phyloP scores from a whole-genome alignment of 2,888 invertebrate genomes.

The Rhingia campestris region DNA sequence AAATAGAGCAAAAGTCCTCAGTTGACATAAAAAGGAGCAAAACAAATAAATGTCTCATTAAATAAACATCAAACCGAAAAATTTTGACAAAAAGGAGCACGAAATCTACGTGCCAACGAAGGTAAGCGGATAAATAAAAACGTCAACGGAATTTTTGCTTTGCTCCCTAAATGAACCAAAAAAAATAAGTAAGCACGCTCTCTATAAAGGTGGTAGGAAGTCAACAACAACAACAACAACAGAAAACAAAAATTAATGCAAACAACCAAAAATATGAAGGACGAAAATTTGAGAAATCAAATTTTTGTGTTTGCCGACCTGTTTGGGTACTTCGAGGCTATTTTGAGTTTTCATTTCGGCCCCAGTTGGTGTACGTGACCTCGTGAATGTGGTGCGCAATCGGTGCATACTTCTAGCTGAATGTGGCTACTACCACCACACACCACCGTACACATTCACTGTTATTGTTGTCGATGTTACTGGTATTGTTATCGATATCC shows the following conservation, averaged over 20 bases:
- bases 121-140: conserved; percentile 14
- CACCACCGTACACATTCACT: conserved; percentile 45
- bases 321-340: conserved; percentile 94
- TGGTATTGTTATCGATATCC: conserved; percentile 8
- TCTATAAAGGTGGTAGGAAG: background rate
- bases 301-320: conserved; percentile 82
- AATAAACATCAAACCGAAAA: conserved; percentile 38
- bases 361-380: conserved; percentile 93
- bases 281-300: background rate
- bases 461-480: conserved; percentile 22
- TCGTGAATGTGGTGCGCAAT: conserved; percentile 93
- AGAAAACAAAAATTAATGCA: background rate
- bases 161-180: conserved; percentile 12
- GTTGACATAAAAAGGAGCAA: conserved; percentile 1
- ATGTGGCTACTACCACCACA: conserved; percentile 54
- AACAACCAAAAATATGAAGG: background rate
- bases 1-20: conserved; percentile 2
- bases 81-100: conserved; percentile 8
- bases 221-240: conserved; percentile 7
- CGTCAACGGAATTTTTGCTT: background rate
- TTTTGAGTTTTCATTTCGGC: conserved; percentile 96
- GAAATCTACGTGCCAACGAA: conserved; percentile 34
- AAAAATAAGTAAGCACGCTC: background rate
- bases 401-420: conserved; percentile 80
- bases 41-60: conserved; percentile 42